Evolutionary conservation across 1,140 invertebrate genomes (phyloP), one percentile per base, ranked within the genome.

Genomic region (Ceratosolen fusciceps): DNA sequence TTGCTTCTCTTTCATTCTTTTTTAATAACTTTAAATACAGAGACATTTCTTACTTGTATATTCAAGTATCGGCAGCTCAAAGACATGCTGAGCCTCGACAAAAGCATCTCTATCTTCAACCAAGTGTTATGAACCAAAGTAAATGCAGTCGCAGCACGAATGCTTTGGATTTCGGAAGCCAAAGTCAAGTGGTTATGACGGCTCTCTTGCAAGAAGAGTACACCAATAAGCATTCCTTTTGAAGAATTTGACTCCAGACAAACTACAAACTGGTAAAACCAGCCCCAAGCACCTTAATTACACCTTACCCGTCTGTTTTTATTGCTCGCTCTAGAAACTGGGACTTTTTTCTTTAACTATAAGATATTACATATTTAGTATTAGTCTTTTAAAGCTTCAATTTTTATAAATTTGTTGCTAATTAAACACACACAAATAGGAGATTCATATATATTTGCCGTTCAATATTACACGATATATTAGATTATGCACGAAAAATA

Each of bases 121-220:
- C 60, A 65, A 65, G 34, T 37, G 19, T 65, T 65, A 65, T 65
- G 37, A 65, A 65, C 60, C 21, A 65, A 65, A 65, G 21, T 7
- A 49, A 52, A 39, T 26, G 68, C 37, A 75, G 24, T n/a, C 74
- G 39, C 37, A 77, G 21, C 5, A 24, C n/a, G 21, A 34, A 39
- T 67, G 78, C 80, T 79, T 82, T 80, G 54, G 81, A 82, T 84
- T 82, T 80, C 80, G 56, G 71, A 81, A 83, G 80, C 81, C 79
- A 58, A 34, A 83, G 79, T 81, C 76, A 80, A 79, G 74, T 82
- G 79, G 80, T 54, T 47, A 49, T 37, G 31, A 26, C 34, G 31
- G 49, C 37, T 21, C 31, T 54, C 52, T 68, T 68, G 74, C 24
- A 37, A 47, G 26, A 56, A 14, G 21, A 56, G 58, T 31, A n/a